These are phyloP conservation scores for Euplagia quadripunctaria DNA, from an alignment of 2,888 invertebrate species.

Conservation along the genomic window DNA sequence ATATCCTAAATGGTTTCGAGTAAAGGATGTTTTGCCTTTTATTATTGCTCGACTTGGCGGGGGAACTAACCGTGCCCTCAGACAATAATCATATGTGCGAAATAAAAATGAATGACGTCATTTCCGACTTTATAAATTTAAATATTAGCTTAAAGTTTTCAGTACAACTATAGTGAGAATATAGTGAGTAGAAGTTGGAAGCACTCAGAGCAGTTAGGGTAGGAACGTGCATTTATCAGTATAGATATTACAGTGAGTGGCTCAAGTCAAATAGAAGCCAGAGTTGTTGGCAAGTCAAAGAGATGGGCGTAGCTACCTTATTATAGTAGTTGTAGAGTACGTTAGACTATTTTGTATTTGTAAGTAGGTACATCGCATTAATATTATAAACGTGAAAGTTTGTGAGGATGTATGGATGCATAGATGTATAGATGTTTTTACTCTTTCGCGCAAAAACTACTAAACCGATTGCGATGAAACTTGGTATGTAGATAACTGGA, in stretches of 20 bases:
- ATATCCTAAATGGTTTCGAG: too few relatives aligned
- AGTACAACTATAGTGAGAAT: conserved; percentile 33
- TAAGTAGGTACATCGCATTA: not conserved
- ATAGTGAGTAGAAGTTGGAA: conserved; percentile 24
- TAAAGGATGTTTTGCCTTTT: too few relatives aligned
- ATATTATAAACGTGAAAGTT: too few relatives aligned
- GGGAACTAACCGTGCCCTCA: too few relatives aligned
- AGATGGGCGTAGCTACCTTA: conserved; percentile 22
- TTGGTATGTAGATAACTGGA: too few relatives aligned
- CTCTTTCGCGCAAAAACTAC: too few relatives aligned
- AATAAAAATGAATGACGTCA: too few relatives aligned
- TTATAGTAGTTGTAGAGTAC: conserved; percentile 15
- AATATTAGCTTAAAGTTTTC: conserved; percentile 26
- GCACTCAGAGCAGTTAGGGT: conserved; percentile 38
- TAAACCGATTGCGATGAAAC: too few relatives aligned
- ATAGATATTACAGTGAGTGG: conserved; percentile 41
- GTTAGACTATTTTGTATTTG: conserved; percentile 20
- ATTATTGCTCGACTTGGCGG: too few relatives aligned
- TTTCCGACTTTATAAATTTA: not conserved
- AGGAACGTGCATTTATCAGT: conserved; percentile 44
- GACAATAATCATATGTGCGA: too few relatives aligned
- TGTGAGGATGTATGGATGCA: too few relatives aligned
- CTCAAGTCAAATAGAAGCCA: conserved; percentile 46
- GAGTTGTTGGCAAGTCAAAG: conserved; percentile 33
- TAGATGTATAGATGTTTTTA: too few relatives aligned